Evolutionary conservation across 2,888 invertebrate genomes (phyloP), one percentile per base, ranked within the genome.

Genomic region (Aromia moschata): DNA sequence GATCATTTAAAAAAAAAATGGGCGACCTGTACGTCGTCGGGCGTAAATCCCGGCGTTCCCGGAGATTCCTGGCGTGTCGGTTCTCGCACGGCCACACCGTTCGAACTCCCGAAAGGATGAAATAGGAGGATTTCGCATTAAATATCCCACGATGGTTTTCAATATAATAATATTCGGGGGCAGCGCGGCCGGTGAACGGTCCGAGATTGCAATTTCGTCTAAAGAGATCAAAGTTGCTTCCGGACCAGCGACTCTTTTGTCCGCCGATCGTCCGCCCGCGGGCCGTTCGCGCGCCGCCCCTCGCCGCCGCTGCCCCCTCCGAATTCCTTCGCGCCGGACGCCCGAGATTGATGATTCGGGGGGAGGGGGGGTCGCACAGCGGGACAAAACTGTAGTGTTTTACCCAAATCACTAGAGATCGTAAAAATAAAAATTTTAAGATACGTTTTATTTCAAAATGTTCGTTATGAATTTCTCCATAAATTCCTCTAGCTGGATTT

Each of bases 201-300:
- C 76, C 76, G 75, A 78, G 79, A 79, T 79, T 77, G 78, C 78
- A 79, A 79, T 78, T 79, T 79, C 78, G 77, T 76, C 74, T 76
- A 70, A n/a, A n/a, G n/a, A 77, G 79, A 79, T 79, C 79, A 79
- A 79, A 79, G 79, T 77, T 77, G 74, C 74, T 78, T 78, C 77
- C 78, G 70, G 74, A 66, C 75, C 76, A 74, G 64, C 73, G 75
- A 72, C 68, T 71, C 77, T 74, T 79, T 79, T 79, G 79, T 79
- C 77, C 76, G 72, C 64, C 53, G 62, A 58, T 60, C 70, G 55
- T 41, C 58, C 59, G 60, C 54, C 59, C 57, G 20, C 45, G 56
- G 53, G 60, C 49, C 58, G 58, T 58, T 56, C 53, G 54, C 37
- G 51, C 49, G 31, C 51, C 58, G 56, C 46, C 58, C 52, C 60